phyloP scores from a whole-genome alignment of 2,888 invertebrate genomes.

The Lypha dubia region DNA sequence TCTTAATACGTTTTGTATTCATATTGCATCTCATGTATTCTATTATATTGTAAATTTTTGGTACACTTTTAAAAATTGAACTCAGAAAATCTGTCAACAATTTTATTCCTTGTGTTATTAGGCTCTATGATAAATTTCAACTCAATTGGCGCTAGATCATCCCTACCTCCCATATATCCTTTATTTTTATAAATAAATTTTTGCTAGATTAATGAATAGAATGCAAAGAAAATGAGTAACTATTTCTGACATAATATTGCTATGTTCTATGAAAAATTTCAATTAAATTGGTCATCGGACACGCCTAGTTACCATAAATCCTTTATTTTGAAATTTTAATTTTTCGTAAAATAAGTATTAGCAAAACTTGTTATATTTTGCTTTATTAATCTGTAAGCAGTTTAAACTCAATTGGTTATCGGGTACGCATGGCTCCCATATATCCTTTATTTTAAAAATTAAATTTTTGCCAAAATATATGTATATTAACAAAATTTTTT shows the following conservation, averaged over 20 bases:
- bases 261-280: neutral
- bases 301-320: neutral
- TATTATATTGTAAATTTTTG: no score
- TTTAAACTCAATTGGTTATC: no score
- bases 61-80: no score
- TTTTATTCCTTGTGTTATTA: neutral
- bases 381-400: no score
- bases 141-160: neutral
- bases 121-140: neutral
- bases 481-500: neutral
- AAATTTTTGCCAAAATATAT: neutral
- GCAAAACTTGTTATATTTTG: no score
- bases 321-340: neutral
- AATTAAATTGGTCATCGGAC: neutral
- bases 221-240: no score
- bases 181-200: neutral
- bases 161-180: neutral
- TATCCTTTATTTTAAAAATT: neutral
- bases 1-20: no score
- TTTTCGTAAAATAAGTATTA: neutral
- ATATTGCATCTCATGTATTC: no score
- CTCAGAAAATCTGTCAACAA: neutral
- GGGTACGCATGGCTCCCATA: neutral
- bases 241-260: neutral
- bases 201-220: neutral